Conservation (phyloP, 2,888 invertebrate genomes). For the Eupithecia centaureata region DNA sequence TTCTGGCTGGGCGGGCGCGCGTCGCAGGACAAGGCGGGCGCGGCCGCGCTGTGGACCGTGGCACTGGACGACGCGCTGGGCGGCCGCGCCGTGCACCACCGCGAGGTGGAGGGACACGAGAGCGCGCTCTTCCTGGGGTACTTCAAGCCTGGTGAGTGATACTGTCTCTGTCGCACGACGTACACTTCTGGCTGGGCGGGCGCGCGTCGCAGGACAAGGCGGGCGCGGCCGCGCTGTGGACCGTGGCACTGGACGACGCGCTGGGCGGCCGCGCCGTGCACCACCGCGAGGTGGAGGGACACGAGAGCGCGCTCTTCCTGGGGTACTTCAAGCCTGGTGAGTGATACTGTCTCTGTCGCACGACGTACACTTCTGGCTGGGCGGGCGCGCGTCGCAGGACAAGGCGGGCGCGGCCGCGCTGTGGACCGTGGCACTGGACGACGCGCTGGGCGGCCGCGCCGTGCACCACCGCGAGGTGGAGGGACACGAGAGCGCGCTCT, state of each 20-base stretch:
- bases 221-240: no score
- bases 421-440: slow-evolving; percentile 92
- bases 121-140: slow-evolving; percentile 92
- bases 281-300: no score
- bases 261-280: no score
- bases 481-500: slow-evolving; percentile 92
- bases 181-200: no score
- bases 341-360: no score
- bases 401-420: slow-evolving; percentile 92
- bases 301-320: slow-evolving; percentile 92
- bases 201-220: no score
- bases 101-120: slow-evolving; percentile 95
- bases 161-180: no score
- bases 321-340: slow-evolving; percentile 90
- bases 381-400: slow-evolving; percentile 90
- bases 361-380: slow-evolving; percentile 97
- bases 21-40: slow-evolving; percentile 90
- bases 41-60: slow-evolving; percentile 90
- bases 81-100: slow-evolving; percentile 93
- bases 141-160: slow-evolving; percentile 86
- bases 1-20: slow-evolving; percentile 95
- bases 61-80: slow-evolving; percentile 93
- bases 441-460: slow-evolving; percentile 91
- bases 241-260: no score
- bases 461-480: slow-evolving; percentile 95